phyloP scores from a whole-genome alignment of 1,140 invertebrate species.

The Drosophila setifemur region DNA sequence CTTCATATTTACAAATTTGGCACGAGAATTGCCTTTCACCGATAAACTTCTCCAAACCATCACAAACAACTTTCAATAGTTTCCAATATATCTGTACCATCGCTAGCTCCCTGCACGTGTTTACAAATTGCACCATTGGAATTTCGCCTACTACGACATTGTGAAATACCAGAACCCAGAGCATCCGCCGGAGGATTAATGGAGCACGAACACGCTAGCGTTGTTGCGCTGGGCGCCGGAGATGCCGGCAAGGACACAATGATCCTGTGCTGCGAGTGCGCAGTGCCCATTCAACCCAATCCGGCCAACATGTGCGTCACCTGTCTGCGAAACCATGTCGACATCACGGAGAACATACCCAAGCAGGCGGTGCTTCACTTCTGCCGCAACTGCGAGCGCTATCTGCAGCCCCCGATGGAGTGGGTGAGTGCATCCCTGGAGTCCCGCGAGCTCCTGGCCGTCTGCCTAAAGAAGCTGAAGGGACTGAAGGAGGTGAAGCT shows the following conservation, averaged over 20 bases:
- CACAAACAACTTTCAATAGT: not conserved
- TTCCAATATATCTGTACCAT: conserved; percentile 4
- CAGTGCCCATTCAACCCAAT: conserved; percentile 93
- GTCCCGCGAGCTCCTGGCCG: conserved; percentile 94
- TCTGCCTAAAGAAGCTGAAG: conserved; percentile 97
- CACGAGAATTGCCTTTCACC: too few species aligned
- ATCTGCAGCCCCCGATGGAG: conserved; percentile 95
- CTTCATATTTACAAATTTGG: too few species aligned
- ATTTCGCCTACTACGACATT: conserved; percentile 20
- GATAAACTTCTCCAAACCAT: not conserved
- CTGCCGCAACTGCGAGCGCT: conserved; percentile 96
- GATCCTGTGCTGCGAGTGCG: conserved; percentile 90
- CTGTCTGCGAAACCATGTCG: conserved; percentile 94
- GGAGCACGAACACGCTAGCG: conserved; percentile 49
- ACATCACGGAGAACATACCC: conserved; percentile 98
- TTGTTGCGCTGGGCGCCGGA: conserved; percentile 35
- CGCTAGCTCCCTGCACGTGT: conserved; percentile 45
- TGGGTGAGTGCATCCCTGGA: conserved; percentile 96
- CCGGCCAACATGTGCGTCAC: conserved; percentile 98
- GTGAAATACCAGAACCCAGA: not conserved
- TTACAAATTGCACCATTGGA: conserved; percentile 37
- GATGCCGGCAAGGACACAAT: conserved; percentile 26
- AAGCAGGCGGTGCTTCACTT: conserved; percentile 96
- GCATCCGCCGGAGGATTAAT: conserved; percentile 8
- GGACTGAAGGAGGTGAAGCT: conserved; percentile 94